Evolutionary conservation across 2,888 invertebrate genomes (phyloP).

Genomic region (Euplexia lucipara): DNA sequence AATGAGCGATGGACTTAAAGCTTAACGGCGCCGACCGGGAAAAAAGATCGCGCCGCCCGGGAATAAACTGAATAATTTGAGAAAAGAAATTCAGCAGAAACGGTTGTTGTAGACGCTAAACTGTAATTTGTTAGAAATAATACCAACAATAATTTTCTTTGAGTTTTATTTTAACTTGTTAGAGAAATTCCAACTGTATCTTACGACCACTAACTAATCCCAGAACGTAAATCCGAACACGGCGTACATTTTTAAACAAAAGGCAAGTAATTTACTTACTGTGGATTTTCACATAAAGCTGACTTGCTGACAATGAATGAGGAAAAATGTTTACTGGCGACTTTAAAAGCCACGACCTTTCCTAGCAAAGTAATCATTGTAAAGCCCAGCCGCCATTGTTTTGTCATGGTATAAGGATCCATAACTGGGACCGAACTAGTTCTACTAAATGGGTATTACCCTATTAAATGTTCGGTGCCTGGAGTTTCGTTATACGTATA

Average conservation of each 20-base stretch:
- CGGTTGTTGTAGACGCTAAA: slow-evolving; percentile 69
- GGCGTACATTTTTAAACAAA: slow-evolving; percentile 46
- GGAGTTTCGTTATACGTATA: slow-evolving; percentile 50
- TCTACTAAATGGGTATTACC: slow-evolving; percentile 43
- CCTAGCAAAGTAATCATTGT: slow-evolving; percentile 26
- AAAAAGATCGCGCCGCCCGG: slow-evolving; percentile 57
- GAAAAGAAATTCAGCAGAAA: slow-evolving; percentile 73
- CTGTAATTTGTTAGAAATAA: slow-evolving; percentile 77
- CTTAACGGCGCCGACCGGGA: slow-evolving; percentile 52
- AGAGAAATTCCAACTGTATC: slow-evolving; percentile 70
- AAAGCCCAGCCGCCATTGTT: slow-evolving; percentile 17
- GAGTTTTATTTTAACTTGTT: slow-evolving; percentile 71
- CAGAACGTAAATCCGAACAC: slow-evolving; percentile 44
- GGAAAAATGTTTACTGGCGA: slow-evolving; percentile 42
- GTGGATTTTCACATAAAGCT: slow-evolving; percentile 29
- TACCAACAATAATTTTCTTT: slow-evolving; percentile 74
- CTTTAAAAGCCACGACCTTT: slow-evolving; percentile 18
- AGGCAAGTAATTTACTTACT: slow-evolving; percentile 39
- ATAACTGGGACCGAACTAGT: slow-evolving; percentile 36
- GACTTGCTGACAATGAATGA: slow-evolving; percentile 24
- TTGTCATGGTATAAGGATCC: slow-evolving; percentile 25
- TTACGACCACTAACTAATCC: slow-evolving; percentile 60
- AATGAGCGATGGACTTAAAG: slow-evolving; percentile 60
- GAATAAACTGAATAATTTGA: slow-evolving; percentile 77
- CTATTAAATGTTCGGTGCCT: slow-evolving; percentile 53